Conservation (phyloP, 2,888 invertebrate species). For the Tridacna crocea region DNA sequence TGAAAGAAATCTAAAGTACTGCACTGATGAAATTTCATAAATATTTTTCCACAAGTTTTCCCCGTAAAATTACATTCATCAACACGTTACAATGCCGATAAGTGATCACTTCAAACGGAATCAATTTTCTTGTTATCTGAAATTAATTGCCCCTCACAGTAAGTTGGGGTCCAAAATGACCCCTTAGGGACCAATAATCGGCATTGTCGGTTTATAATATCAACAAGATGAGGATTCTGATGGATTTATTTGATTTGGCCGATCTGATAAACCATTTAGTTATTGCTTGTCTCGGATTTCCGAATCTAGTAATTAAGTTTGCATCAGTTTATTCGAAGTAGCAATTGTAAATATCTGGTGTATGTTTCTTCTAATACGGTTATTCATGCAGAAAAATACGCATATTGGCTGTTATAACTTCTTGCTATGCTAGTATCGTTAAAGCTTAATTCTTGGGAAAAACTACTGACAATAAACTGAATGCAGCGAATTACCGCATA, state of each 20-base stretch:
- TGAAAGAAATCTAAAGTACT: too few relatives aligned
- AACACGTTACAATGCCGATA: conserved; percentile 8
- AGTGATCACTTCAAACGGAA: conserved; percentile 40
- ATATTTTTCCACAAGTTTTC: conserved; percentile 16
- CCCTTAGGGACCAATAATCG: conserved; percentile 38
- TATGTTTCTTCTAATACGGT: too few relatives aligned
- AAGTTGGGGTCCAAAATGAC: conserved; percentile 44
- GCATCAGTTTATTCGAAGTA: too few relatives aligned
- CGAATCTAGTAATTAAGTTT: background rate
- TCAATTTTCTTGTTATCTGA: conserved; percentile 45
- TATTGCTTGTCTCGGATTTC: conserved; percentile 12
- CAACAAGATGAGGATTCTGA: conserved; percentile 3
- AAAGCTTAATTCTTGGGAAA: too few relatives aligned
- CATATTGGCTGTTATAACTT: too few relatives aligned
- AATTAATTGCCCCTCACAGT: conserved; percentile 46
- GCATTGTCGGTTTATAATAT: conserved; percentile 28
- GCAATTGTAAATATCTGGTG: too few relatives aligned
- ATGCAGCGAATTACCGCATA: too few relatives aligned
- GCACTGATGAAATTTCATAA: background rate
- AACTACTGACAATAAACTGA: too few relatives aligned
- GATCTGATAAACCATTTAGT: conserved; percentile 21
- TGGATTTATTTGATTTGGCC: conserved; percentile 27
- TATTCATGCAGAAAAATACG: too few relatives aligned
- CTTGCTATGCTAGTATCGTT: too few relatives aligned
- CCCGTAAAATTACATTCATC: conserved; percentile 25